Evolutionary conservation across 2,888 invertebrate genomes (phyloP), one percentile per base, ranked within the genome.

Genomic region (Allolobophora icterica): DNA sequence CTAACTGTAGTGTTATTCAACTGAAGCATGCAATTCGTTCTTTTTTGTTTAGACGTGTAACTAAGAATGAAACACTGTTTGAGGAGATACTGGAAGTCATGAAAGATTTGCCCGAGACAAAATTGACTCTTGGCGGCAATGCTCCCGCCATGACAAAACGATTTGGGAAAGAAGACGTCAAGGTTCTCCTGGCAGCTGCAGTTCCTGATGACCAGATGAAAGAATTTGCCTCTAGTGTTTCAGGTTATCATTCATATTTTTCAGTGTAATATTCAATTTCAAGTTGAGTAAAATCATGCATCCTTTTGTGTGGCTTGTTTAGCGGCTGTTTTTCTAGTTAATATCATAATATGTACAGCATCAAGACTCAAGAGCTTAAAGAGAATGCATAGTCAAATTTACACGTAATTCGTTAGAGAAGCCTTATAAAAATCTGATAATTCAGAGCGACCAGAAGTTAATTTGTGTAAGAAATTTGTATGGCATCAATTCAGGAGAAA

Each of bases 121-220:
- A 96, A 94, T 97, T 97, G 96, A 95, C 96, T 1, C 96, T 98
- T 71, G 98, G 98, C 19, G 97, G 98, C 24, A 98, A 98, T 95
- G 98, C 98, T 1, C 97, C 98, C 0, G 96, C 97, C 0, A 98
- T 98, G 97, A 97, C 97, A 0, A 96, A 96, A 89, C 96, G 98
- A 91, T 97, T 98, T 94, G 96, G 96, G 35, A 96, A 96, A 91
- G 98, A 98, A 95, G 97, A 97, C n/a, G 97, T 97, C 94, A 96
- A 97, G 84, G 97, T 97, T 0, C 95, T 97, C 0, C 95, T 98
- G 71, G 97, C 97, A 3, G 97, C 97, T 0, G 97, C 97, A 94
- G 96, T 97, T 97, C 89, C 96, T 5, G 90, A 92, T 35, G 91
- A 42, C 58, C 52, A 92, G 94, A 42, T 87, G 34, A 42, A 89